phyloP scores from a whole-genome alignment of 2,797 vertebrate genomes.

The Anableps anableps region DNA sequence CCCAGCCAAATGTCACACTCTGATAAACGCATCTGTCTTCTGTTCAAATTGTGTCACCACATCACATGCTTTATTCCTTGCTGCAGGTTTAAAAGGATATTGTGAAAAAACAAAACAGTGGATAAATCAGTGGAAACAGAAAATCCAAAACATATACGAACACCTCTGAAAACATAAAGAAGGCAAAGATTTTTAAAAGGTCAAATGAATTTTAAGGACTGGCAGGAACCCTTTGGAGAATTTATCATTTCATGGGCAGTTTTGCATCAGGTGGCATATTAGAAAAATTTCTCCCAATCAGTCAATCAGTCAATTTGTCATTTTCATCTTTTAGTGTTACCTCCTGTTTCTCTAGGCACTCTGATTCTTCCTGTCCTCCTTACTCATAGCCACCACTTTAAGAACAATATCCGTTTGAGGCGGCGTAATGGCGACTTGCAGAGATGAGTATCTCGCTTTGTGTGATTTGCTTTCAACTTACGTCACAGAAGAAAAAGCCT shows the following conservation, averaged over 20 bases:
- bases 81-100: slow-evolving; percentile 54
- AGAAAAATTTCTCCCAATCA: slow-evolving; percentile 58
- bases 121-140: slow-evolving; percentile 65
- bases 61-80: slow-evolving; percentile 25
- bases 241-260: slow-evolving; percentile 67
- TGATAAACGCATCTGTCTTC: slow-evolving; percentile 65
- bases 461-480: slow-evolving; percentile 64
- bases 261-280: slow-evolving; percentile 68
- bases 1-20: slow-evolving; percentile 72
- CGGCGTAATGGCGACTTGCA: slow-evolving; percentile 50
- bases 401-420: slow-evolving; percentile 58
- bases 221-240: slow-evolving; percentile 50
- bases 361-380: slow-evolving; percentile 52
- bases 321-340: slow-evolving; percentile 54
- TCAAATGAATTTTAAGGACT: slow-evolving; percentile 61
- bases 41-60: slow-evolving; percentile 52
- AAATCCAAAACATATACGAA: slow-evolving; percentile 60
- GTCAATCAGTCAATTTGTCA: slow-evolving; percentile 60
- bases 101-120: slow-evolving; percentile 30
- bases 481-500: slow-evolving; percentile 55
- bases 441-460: slow-evolving; percentile 46
- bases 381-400: slow-evolving; percentile 48
- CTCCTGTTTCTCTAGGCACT: slow-evolving; percentile 41
- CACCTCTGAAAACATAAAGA: slow-evolving; percentile 54
- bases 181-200: slow-evolving; percentile 60